These are phyloP conservation scores for Gymnocheta viridis DNA, from an alignment of 2,888 invertebrate species.

Conservation along the genomic window DNA sequence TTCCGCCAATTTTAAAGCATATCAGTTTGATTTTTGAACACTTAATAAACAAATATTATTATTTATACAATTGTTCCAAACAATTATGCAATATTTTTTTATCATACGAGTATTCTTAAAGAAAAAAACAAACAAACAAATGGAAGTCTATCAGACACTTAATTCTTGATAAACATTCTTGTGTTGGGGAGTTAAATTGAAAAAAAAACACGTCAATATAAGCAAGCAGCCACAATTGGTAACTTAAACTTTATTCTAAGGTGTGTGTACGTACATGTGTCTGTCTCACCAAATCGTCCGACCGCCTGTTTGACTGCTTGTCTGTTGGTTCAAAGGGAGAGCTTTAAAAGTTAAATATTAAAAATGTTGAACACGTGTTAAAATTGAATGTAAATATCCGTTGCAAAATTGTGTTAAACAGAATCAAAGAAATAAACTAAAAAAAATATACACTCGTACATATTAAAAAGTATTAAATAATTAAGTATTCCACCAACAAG, in stretches of 20 bases:
- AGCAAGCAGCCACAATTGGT: background rate
- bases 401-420: slow-evolving; percentile 40
- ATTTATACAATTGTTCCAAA: slow-evolving; percentile 15
- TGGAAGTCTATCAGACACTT: slow-evolving; percentile 7
- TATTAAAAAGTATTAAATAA: slow-evolving; percentile 11
- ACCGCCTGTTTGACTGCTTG: slow-evolving; percentile 9
- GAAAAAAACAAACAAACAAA: background rate
- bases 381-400: slow-evolving; percentile 53
- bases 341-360: slow-evolving; percentile 16
- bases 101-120: background rate
- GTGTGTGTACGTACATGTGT: slow-evolving; percentile 10
- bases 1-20: slow-evolving; percentile 33
- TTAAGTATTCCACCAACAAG: slow-evolving; percentile 44
- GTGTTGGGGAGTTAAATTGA: slow-evolving; percentile 31
- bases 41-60: slow-evolving; percentile 4
- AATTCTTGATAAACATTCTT: slow-evolving; percentile 18
- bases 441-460: background rate
- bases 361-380: slow-evolving; percentile 62
- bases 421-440: background rate
- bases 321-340: slow-evolving; percentile 13
- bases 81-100: slow-evolving; percentile 20
- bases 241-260: background rate
- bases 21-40: slow-evolving; percentile 13
- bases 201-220: background rate
- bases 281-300: background rate